Conservation (phyloP, 2,888 invertebrate species). For the Agrochola lota region DNA sequence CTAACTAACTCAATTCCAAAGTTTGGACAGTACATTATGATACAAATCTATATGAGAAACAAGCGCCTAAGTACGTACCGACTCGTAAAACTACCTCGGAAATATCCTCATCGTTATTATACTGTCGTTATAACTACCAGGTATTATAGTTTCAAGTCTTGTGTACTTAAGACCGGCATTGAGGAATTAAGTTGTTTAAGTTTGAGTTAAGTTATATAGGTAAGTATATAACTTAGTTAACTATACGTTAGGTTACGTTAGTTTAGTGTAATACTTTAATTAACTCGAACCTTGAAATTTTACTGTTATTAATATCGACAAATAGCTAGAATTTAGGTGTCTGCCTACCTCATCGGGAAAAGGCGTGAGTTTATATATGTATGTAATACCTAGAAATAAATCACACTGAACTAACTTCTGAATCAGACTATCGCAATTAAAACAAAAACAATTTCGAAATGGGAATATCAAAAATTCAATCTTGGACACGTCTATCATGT, state of each 20-base stretch:
- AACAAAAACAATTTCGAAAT: neutral
- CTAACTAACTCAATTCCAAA: neutral
- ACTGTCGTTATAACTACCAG: constrained; percentile 36
- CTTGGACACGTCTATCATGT: neutral
- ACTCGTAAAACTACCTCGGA: neutral
- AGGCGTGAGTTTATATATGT: too few relatives aligned
- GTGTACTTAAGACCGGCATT: constrained; percentile 14
- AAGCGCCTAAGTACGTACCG: neutral
- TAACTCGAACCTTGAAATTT: neutral
- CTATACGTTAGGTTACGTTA: neutral
- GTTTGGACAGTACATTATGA: neutral
- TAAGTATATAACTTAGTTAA: constrained; percentile 1
- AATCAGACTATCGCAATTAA: neutral
- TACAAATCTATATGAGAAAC: neutral
- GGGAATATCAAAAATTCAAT: neutral
- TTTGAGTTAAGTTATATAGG: neutral
- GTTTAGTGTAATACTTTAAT: neutral
- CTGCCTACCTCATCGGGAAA: too few relatives aligned
- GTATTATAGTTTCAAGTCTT: constrained; percentile 36
- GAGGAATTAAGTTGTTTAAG: constrained; percentile 34
- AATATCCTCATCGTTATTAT: constrained; percentile 32
- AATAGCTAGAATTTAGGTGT: neutral
- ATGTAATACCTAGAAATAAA: neutral
- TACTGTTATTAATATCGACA: neutral
- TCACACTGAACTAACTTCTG: neutral